A percentile compares a stretch with the other conserved stretches of the same genome.
These are phyloP conservation scores for Tetraneura akinire DNA, from an alignment of 1,140 invertebrate species.

Conservation along the genomic window DNA sequence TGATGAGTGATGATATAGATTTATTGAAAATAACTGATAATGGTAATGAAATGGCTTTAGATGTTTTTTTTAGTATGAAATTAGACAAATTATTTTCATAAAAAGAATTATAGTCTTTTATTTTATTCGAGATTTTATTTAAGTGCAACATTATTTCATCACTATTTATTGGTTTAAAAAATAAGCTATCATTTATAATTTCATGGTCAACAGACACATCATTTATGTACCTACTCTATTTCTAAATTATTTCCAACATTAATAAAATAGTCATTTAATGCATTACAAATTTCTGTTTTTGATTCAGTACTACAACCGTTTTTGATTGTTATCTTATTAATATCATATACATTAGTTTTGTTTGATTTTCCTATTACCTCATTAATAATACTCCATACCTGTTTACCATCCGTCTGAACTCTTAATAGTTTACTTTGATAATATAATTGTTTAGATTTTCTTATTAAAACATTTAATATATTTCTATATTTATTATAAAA, in stretches of 20 bases:
- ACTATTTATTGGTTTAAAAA: too few relatives aligned
- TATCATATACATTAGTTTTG: neutral
- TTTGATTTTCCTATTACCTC: neutral
- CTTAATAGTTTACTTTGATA: neutral
- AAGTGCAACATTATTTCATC: too few relatives aligned
- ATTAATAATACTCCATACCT: neutral
- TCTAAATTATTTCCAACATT: constrained; percentile 15
- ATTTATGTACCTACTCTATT: neutral
- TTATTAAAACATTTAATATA: neutral
- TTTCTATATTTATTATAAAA: neutral
- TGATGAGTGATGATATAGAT: too few relatives aligned
- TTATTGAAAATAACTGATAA: too few relatives aligned
- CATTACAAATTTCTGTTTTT: neutral
- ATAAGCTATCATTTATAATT: too few relatives aligned
- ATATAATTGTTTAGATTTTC: neutral
- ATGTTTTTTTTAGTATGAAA: too few relatives aligned
- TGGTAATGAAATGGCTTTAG: too few relatives aligned
- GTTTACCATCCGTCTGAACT: neutral
- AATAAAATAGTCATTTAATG: neutral
- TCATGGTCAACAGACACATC: too few relatives aligned
- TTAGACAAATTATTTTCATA: too few relatives aligned
- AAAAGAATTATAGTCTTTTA: too few relatives aligned
- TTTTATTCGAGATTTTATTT: too few relatives aligned
- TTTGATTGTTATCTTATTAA: neutral
- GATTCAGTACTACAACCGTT: neutral